A percentile compares a stretch with the other conserved stretches of the same genome.
phyloP scores from a whole-genome alignment of 1,140 invertebrate genomes.

The Andricus grossulariae region DNA sequence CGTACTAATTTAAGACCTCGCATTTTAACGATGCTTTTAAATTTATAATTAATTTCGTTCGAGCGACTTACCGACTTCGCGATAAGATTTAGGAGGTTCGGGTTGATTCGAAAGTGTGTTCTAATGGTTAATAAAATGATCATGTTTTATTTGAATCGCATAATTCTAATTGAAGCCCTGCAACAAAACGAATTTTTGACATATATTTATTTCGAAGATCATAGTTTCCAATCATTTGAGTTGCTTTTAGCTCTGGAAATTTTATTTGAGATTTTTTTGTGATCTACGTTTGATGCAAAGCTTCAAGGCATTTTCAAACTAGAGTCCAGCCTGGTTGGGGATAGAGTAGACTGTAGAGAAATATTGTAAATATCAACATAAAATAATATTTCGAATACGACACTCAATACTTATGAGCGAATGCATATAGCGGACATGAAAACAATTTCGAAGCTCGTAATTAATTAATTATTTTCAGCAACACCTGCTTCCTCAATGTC shows the following conservation, averaged over 20 bases:
- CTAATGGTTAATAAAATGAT: neutral
- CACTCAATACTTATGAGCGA: constrained; percentile 14
- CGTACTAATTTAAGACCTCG: neutral
- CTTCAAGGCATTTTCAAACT: constrained; percentile 12
- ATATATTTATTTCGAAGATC: neutral
- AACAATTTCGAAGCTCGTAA: constrained; percentile 2
- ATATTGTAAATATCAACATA: constrained; percentile 16
- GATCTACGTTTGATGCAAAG: constrained; percentile 15
- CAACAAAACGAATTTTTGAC: neutral
- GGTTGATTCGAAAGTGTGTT: constrained; percentile 3
- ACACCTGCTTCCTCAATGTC: constrained; percentile 69
- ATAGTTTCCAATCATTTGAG: neutral
- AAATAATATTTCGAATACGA: constrained; percentile 1
- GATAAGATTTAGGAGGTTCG: neutral
- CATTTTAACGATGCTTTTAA: constrained; percentile 9
- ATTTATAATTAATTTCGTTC: neutral
- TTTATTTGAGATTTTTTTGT: neutral
- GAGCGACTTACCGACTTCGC: neutral
- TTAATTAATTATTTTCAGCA: constrained; percentile 50
- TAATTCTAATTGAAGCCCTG: constrained; percentile 20
- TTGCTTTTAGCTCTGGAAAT: neutral
- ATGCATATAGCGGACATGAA: constrained; percentile 29
- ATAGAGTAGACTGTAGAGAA: neutral
- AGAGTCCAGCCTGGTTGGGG: constrained; percentile 13
- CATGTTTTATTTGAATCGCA: neutral